Base-by-base conservation (phyloP, 2,888 invertebrate genomes). In the Zhuqinia jingwanae region DNA sequence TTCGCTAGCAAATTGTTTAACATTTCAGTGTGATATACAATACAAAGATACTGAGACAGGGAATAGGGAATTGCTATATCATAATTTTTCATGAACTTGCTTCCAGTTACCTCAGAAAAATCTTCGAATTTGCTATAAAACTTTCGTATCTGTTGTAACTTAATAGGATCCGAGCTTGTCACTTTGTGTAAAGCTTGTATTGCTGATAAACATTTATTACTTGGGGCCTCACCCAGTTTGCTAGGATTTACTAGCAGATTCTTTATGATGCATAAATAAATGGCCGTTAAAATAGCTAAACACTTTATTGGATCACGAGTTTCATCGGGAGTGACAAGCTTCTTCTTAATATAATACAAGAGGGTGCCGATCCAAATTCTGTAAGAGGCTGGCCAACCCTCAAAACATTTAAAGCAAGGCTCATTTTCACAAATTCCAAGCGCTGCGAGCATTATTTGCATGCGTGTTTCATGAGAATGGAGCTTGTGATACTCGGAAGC, bases 1-100 rank as follows among this genome's bases (percentile, higher is more conserved):
- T 88, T 82, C 15, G 87, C 88, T 3, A 90, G 53, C 20, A 90
- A 47, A 53, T 73, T 87, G 45, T 89, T 90, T n/a, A 90, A 36
- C 83, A 88, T 87, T 17, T 76, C 81, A 13, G 86, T 70, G 68
- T 90, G 89, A 30, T 60, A 88, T 0, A 90, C 45, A 13, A 89
- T 27, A 68, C 87, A 79, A 20, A 88, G 60, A 27, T 79, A 90
- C 53, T 89, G 87, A 1, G 87, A 89, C n/a, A 85, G 78, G 2
- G 30, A 53, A 47, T 78, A 88, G 1, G 88, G 68, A 3, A 81
- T 36, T 1, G 30, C 11, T 13, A 90, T 89, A 42, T 89, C 88
- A 58, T 90, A 90, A 0, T 45, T 27, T 63, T 80, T 82, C 68
- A 73, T 80, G 17, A 88, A 88, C 13, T 84, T 85, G 11, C 50